These are phyloP conservation scores for Pipistrellus pipistrellus DNA, from an alignment of 2,797 vertebrate genomes.

Conservation along the genomic window DNA sequence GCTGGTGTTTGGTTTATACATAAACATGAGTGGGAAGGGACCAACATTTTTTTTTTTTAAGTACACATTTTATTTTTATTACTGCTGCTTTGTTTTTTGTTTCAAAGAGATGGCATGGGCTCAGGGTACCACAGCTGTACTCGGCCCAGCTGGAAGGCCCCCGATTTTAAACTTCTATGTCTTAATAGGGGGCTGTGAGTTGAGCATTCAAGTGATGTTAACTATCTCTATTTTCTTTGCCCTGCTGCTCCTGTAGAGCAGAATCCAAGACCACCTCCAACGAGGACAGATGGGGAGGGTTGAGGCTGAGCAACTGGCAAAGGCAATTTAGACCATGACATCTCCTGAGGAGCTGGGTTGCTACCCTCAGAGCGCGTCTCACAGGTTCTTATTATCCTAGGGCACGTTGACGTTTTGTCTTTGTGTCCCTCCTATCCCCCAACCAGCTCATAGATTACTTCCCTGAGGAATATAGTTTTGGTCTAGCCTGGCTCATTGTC, in stretches of 20 bases:
- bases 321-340: background rate
- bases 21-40: conserved; percentile 88
- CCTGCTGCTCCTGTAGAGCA: conserved; percentile 27
- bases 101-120: conserved; percentile 81
- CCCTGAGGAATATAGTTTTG: background rate
- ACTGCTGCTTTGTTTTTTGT: conserved; percentile 84
- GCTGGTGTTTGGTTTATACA: conserved; percentile 89
- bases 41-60: conserved; percentile 73
- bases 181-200: conserved; percentile 75
- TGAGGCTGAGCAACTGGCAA: conserved; percentile 3
- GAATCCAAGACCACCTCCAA: conserved; percentile 73
- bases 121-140: conserved; percentile 74
- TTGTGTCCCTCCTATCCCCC: background rate
- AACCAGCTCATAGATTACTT: background rate
- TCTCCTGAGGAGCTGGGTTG: background rate
- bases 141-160: conserved; percentile 70
- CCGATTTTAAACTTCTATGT: conserved; percentile 64
- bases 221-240: conserved; percentile 70
- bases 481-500: background rate
- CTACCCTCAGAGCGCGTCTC: background rate
- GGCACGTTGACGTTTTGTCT: background rate
- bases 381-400: background rate
- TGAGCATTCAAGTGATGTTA: conserved; percentile 67
- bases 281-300: conserved; percentile 44
- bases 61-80: conserved; percentile 83